Conservation (phyloP, 1,140 invertebrate genomes). For the Drosophila dunni region DNA sequence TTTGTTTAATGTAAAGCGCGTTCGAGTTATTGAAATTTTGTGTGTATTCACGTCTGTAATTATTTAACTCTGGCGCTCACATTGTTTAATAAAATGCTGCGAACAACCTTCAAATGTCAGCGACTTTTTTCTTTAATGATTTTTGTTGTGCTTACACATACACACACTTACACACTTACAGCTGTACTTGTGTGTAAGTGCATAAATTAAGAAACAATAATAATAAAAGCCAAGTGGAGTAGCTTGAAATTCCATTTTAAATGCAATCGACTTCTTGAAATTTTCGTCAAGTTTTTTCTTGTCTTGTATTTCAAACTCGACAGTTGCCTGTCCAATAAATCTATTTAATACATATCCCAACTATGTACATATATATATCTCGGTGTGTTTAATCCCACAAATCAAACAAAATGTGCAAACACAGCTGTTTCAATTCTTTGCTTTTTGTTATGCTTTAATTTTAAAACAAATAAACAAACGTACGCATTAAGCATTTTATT, state of each 20-base stretch:
- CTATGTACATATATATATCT: slow-evolving; percentile 2
- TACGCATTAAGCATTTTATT: slow-evolving; percentile 34
- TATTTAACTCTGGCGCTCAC: slow-evolving; percentile 28
- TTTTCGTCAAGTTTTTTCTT: slow-evolving; percentile 55
- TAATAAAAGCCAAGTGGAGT: slow-evolving; percentile 51
- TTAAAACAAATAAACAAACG: slow-evolving; percentile 14
- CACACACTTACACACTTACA: slow-evolving; percentile 14
- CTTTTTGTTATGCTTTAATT: too few relatives aligned
- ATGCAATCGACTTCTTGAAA: slow-evolving; percentile 50
- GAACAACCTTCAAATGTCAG: slow-evolving; percentile 77
- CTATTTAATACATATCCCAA: slow-evolving; percentile 16
- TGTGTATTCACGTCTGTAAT: slow-evolving; percentile 22
- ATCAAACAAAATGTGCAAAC: slow-evolving; percentile 53
- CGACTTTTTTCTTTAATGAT: slow-evolving; percentile 66
- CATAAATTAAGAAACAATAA: slow-evolving; percentile 54
- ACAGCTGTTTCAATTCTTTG: slow-evolving; percentile 64
- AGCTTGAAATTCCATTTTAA: slow-evolving; percentile 62
- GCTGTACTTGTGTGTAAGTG: slow-evolving; percentile 52
- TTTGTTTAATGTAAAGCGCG: background rate
- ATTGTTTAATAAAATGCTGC: slow-evolving; percentile 62
- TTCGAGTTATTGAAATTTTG: slow-evolving; percentile 19
- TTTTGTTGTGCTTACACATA: slow-evolving; percentile 48
- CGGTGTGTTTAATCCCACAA: slow-evolving; percentile 19
- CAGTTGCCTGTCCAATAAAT: slow-evolving; percentile 63
- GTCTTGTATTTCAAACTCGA: too few relatives aligned